A percentile compares a stretch with the other conserved stretches of the same genome.
These are phyloP conservation scores for Lepus timidus DNA, from an alignment of 2,113 vertebrate species.

Conservation along the genomic window DNA sequence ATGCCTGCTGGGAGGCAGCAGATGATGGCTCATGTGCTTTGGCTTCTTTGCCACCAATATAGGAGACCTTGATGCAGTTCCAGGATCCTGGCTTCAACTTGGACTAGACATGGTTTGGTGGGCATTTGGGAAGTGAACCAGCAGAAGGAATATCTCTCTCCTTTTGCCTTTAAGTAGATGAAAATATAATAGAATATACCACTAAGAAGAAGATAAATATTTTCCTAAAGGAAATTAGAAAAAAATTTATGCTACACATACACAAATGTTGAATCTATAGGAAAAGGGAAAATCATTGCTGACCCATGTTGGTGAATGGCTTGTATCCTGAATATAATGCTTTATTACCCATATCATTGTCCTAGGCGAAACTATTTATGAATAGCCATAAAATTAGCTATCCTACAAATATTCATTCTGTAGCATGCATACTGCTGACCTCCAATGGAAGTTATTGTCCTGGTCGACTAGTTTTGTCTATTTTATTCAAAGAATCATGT, in stretches of 20 bases:
- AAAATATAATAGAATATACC: too few relatives aligned
- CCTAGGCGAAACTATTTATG: conserved; percentile 71
- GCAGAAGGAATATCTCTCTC: too few relatives aligned
- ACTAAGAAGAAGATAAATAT: too few relatives aligned
- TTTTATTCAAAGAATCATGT: background rate
- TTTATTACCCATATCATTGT: conserved; percentile 71
- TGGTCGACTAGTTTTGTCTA: background rate
- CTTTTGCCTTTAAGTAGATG: too few relatives aligned
- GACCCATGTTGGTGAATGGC: conserved; percentile 55
- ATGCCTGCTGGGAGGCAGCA: too few relatives aligned
- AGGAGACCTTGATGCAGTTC: too few relatives aligned
- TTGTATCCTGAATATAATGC: conserved; percentile 51
- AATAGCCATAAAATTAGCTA: conserved; percentile 63
- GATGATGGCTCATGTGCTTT: too few relatives aligned
- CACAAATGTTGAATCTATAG: background rate
- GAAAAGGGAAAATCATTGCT: conserved; percentile 44
- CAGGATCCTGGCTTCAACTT: too few relatives aligned
- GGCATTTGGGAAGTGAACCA: too few relatives aligned
- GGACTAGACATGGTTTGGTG: too few relatives aligned
- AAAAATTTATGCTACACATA: background rate
- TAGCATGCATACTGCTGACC: background rate
- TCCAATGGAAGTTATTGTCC: background rate
- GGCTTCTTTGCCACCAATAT: too few relatives aligned
- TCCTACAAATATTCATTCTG: conserved; percentile 30
- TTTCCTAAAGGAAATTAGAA: too few relatives aligned